These are phyloP conservation scores for Phrynocephalus versicolor DNA, from an alignment of 2,113 vertebrate genomes.

Conservation along the genomic window DNA sequence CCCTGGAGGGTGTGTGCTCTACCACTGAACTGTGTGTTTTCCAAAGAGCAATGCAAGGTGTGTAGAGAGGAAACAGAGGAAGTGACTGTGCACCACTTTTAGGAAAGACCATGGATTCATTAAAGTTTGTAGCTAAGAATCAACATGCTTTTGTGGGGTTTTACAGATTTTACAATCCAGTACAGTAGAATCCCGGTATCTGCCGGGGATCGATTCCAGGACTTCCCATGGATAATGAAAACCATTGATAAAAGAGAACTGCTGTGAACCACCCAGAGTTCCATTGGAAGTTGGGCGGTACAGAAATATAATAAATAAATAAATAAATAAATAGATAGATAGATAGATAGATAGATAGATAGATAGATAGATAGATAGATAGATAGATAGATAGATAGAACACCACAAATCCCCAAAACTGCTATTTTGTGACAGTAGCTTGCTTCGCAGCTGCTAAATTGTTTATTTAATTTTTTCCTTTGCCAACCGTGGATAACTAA, in stretches of 20 bases:
- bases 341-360: too few relatives aligned
- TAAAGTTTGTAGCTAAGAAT: neutral
- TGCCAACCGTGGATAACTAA: too few relatives aligned
- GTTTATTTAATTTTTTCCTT: too few relatives aligned
- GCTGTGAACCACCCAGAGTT: neutral
- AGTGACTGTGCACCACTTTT: neutral
- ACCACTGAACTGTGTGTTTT: neutral
- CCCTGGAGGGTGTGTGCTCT: neutral
- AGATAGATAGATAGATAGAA: too few relatives aligned
- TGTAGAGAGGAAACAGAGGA: neutral
- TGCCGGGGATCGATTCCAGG: too few relatives aligned
- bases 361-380: too few relatives aligned
- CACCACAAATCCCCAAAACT: too few relatives aligned
- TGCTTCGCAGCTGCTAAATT: too few relatives aligned
- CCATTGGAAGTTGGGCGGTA: neutral
- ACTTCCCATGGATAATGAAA: too few relatives aligned
- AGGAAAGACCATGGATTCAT: neutral
- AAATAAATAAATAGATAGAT: too few relatives aligned
- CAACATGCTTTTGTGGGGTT: neutral
- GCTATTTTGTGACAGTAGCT: too few relatives aligned
- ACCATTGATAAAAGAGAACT: neutral
- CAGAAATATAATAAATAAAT: neutral
- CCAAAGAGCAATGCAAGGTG: neutral
- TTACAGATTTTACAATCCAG: neutral
- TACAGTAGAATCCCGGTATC: too few relatives aligned